A percentile compares a stretch with the other conserved stretches of the same genome.
Evolutionary conservation across 2,797 vertebrate species (phyloP).

Genomic region (Cossypha dichroa): DNA sequence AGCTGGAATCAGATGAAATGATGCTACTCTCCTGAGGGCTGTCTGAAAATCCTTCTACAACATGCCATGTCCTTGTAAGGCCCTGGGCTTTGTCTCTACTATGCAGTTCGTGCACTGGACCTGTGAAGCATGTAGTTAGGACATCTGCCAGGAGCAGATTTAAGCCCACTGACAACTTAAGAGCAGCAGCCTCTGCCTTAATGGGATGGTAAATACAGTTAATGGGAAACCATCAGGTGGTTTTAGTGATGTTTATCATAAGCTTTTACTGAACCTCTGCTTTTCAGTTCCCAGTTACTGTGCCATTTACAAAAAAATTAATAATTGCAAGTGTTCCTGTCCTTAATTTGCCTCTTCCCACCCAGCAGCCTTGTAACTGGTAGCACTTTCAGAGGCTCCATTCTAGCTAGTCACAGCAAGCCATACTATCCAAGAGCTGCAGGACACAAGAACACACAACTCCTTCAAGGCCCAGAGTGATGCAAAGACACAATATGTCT

Average conservation of each 20-base stretch:
- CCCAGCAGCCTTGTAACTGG: background rate
- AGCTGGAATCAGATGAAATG: conserved; percentile 38
- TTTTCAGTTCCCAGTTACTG: background rate
- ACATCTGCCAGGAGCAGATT: conserved; percentile 46
- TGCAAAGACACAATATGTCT: rapidly evolving
- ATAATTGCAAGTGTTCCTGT: background rate
- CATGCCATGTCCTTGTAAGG: conserved; percentile 69
- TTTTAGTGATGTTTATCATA: background rate
- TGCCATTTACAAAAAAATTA: background rate
- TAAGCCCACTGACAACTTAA: conserved; percentile 31
- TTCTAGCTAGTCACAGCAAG: background rate
- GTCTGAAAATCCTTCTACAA: conserved; percentile 28
- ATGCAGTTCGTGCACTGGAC: background rate
- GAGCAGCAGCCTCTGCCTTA: background rate
- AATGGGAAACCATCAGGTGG: background rate
- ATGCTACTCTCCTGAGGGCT: background rate
- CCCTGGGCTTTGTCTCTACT: conserved; percentile 12
- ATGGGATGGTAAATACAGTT: background rate
- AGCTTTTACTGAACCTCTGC: background rate
- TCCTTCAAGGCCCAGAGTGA: background rate
- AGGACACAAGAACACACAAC: background rate
- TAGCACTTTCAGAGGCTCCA: background rate
- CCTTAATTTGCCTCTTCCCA: background rate
- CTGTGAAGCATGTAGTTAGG: conserved; percentile 11
- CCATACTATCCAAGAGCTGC: background rate